A percentile compares a stretch with the other conserved stretches of the same genome.
phyloP scores from a whole-genome alignment of 2,797 vertebrate species.

The Myiothlypis coronata region DNA sequence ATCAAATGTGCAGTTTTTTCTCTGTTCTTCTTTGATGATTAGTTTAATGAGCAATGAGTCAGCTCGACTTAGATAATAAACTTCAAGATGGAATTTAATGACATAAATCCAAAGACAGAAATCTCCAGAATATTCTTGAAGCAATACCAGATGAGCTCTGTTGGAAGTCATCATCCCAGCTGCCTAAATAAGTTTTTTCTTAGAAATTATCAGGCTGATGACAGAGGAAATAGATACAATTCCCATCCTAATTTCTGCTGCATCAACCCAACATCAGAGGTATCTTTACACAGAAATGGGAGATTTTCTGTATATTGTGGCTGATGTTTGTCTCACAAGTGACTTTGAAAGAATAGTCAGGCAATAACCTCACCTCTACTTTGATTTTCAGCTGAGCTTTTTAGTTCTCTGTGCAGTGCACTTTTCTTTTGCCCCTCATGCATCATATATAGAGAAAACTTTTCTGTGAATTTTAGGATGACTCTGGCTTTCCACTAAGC shows the following conservation, averaged over 20 bases:
- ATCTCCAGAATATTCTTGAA: neutral
- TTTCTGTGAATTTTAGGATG: neutral
- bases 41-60: neutral
- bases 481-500: neutral
- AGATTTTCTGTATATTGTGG: neutral
- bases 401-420: neutral
- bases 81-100: neutral
- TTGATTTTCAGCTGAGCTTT: neutral
- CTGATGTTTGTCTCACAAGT: neutral
- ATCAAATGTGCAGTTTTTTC: neutral
- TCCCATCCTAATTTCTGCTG: neutral
- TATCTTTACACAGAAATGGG: neutral
- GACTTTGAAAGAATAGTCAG: neutral
- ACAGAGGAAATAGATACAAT: neutral
- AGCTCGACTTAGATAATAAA: neutral
- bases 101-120: neutral
- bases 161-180: neutral
- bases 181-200: neutral
- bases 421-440: accelerated
- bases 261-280: neutral
- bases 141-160: neutral
- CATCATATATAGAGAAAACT: neutral
- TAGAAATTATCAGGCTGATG: neutral
- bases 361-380: neutral
- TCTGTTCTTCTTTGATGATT: neutral